A percentile compares a stretch with the other conserved stretches of the same genome.
These are phyloP conservation scores for Rhadinocentrus ornatus DNA, from an alignment of 2,797 vertebrate species.

Conservation along the genomic window DNA sequence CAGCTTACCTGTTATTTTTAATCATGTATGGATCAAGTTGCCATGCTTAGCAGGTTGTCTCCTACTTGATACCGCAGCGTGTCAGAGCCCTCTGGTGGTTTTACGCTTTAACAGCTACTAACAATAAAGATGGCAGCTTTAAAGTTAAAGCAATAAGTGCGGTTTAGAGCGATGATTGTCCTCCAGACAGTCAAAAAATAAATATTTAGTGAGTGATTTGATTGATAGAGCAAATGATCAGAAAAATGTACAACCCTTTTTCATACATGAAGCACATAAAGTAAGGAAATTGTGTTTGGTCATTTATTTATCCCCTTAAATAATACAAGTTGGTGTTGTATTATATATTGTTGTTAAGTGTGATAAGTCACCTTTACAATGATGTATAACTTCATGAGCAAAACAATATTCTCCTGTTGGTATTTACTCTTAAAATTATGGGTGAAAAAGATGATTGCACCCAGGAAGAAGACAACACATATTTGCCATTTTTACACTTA, in stretches of 20 bases:
- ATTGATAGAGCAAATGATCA: not conserved
- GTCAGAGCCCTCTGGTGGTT: slow-evolving; percentile 44
- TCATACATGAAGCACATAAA: not conserved
- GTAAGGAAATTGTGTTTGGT: not conserved
- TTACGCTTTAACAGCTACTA: not conserved
- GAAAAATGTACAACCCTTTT: not conserved
- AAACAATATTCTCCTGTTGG: too few species aligned
- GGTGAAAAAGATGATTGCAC: too few species aligned
- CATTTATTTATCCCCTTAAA: not conserved
- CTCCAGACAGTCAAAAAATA: not conserved
- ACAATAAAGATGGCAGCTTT: slow-evolving; percentile 1
- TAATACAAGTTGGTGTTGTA: too few species aligned
- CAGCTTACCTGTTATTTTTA: slow-evolving; percentile 14
- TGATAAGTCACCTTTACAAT: too few species aligned
- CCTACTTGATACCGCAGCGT: slow-evolving; percentile 1
- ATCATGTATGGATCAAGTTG: not conserved
- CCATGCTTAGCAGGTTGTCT: not conserved
- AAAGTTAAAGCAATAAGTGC: not conserved
- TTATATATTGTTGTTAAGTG: too few species aligned
- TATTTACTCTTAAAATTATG: too few species aligned
- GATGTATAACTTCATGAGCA: too few species aligned
- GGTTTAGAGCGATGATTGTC: not conserved
- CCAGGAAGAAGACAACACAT: too few species aligned
- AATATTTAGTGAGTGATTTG: not conserved
- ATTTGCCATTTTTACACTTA: too few species aligned